Percentiles rank a stretch among this genome's conserved stretches.
Evolutionary conservation across 2,888 invertebrate species (phyloP).

Genomic region (Dorcus hopei): DNA sequence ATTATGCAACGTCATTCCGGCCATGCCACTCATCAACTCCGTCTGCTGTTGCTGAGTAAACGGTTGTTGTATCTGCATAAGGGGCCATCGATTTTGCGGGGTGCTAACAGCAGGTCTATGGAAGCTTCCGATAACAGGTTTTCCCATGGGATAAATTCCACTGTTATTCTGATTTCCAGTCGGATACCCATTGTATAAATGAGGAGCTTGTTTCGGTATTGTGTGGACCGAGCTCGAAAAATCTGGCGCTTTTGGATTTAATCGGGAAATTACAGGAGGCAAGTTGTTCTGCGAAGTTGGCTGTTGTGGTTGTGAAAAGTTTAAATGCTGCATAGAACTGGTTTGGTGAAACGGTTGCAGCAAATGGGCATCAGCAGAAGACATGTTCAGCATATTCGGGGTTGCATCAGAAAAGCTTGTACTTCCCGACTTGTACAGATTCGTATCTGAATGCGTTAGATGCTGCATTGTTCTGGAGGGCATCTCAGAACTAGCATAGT

Average conservation of each 20-base stretch:
- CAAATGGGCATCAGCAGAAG: conserved; percentile 42
- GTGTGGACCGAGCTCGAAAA: conserved; percentile 56
- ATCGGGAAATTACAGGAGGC: conserved; percentile 60
- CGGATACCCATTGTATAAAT: conserved; percentile 21
- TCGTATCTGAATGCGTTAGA: conserved; percentile 29
- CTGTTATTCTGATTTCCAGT: conserved; percentile 24
- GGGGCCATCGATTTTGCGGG: conserved; percentile 38
- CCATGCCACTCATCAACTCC: conserved; percentile 44
- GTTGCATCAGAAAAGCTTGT: conserved; percentile 26
- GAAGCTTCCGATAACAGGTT: conserved; percentile 22
- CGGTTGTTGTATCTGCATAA: conserved; percentile 41
- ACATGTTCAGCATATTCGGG: conserved; percentile 49
- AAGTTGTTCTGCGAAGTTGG: conserved; percentile 17
- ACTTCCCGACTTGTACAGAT: conserved; percentile 32
- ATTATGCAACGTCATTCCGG: conserved; percentile 45
- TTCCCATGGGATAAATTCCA: conserved; percentile 19
- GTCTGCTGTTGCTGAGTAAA: conserved; percentile 41
- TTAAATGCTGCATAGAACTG: conserved; percentile 37
- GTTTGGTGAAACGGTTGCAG: conserved; percentile 40
- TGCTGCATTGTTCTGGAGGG: conserved; percentile 25
- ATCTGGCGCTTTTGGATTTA: conserved; percentile 80
- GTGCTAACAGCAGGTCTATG: conserved; percentile 26
- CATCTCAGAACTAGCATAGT: conserved; percentile 24
- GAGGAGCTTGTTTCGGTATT: conserved; percentile 13
- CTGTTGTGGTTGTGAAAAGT: conserved; percentile 42